Conservation (phyloP, 2,113 vertebrate genomes). For the Pseudorasbora parva region DNA sequence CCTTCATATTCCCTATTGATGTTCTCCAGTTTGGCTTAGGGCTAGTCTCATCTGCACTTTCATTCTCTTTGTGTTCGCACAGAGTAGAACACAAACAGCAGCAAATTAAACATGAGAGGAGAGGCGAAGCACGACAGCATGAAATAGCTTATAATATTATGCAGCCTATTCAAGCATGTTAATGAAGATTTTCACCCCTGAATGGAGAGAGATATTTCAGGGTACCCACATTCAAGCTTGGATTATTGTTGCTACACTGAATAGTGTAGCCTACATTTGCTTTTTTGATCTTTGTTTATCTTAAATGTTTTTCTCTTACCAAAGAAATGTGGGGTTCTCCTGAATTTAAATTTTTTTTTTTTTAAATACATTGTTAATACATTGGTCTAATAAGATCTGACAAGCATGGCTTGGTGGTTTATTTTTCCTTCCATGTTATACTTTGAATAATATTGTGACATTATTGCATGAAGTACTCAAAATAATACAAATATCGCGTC, state of each 20-base stretch:
- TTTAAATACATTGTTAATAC: no score
- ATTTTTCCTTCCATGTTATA: not conserved
- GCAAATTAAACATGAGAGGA: slow-evolving; percentile 39
- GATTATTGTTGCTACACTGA: not conserved
- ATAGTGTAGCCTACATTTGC: not conserved
- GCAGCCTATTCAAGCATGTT: slow-evolving; percentile 45
- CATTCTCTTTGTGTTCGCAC: slow-evolving; percentile 37
- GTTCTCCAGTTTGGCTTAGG: slow-evolving; percentile 20
- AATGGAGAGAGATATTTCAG: slow-evolving; percentile 26
- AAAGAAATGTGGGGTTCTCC: not conserved
- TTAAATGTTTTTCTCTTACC: not conserved
- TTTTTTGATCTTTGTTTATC: not conserved
- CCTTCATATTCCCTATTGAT: slow-evolving; percentile 9
- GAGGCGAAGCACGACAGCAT: slow-evolving; percentile 39
- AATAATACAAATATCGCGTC: not conserved
- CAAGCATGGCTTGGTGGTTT: no score
- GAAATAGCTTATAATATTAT: slow-evolving; percentile 53
- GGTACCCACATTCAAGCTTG: slow-evolving; percentile 4
- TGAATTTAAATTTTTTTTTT: no score
- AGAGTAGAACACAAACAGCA: slow-evolving; percentile 40
- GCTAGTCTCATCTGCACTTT: slow-evolving; percentile 18
- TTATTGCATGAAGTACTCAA: not conserved
- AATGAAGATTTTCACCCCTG: slow-evolving; percentile 52
- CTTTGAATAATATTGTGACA: not conserved
- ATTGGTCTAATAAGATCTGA: not conserved